A percentile compares a stretch with the other conserved stretches of the same genome.
These are phyloP conservation scores for Barypeithes pellucidus DNA, from an alignment of 2,888 invertebrate species.

Conservation along the genomic window DNA sequence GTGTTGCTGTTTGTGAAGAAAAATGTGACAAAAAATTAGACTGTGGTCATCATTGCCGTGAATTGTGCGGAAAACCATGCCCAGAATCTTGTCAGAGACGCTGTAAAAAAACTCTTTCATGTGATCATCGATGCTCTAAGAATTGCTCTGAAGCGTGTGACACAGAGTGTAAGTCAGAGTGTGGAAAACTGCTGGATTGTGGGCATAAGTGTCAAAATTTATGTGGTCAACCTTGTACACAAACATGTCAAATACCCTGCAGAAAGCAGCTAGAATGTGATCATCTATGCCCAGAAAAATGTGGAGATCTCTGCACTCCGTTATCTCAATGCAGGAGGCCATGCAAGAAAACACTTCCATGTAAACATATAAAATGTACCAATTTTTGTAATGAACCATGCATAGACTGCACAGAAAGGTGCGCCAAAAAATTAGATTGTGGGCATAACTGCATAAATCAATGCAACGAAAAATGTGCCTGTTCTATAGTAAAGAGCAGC, in stretches of 20 bases:
- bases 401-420: conserved; percentile 6
- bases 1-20: neutral
- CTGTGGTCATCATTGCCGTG: neutral
- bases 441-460: conserved; percentile 20
- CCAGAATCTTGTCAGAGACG: neutral
- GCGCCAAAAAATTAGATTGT: conserved; percentile 11
- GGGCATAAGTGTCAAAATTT: conserved; percentile 1
- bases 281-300: neutral
- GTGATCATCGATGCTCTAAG: neutral
- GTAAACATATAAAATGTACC: neutral
- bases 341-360: neutral
- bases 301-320: neutral
- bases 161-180: neutral
- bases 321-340: neutral
- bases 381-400: conserved; percentile 9
- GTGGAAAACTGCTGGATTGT: neutral
- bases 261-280: neutral
- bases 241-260: neutral
- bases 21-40: neutral
- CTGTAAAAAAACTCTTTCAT: neutral
- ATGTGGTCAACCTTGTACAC: neutral
- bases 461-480: conserved; percentile 13
- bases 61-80: conserved; percentile 3
- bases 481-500: conserved; percentile 10
- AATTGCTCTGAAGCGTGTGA: neutral